phyloP scores from a whole-genome alignment of 37 sponge, comb jelly and placozoan species.

The Hormiphora californensis region DNA sequence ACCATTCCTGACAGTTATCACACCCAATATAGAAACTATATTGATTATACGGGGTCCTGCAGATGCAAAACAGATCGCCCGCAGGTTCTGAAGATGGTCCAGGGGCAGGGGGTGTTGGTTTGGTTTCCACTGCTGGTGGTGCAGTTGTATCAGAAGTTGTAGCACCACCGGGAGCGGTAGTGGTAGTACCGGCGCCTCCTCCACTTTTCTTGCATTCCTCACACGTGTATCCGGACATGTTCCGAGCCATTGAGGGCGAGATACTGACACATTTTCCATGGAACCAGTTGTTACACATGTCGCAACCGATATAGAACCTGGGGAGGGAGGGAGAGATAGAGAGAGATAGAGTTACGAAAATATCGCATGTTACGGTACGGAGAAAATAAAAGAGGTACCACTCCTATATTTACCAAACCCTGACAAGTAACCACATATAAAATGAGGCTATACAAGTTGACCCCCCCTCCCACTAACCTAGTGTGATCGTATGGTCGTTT shows the following conservation, averaged over 20 bases:
- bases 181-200: slow-evolving; percentile 1
- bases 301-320: slow-evolving; percentile 47
- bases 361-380: no score
- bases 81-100: slow-evolving; percentile 46
- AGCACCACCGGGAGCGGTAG: neutral
- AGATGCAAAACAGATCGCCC: slow-evolving; percentile 47
- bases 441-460: no score
- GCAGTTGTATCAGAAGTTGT: neutral
- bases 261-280: slow-evolving; percentile 43
- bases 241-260: slow-evolving; percentile 29
- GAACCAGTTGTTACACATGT: slow-evolving; percentile 53
- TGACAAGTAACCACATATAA: no score
- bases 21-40: slow-evolving; percentile 54
- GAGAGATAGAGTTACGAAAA: no score
- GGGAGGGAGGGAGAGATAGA: no score
- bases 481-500: slow-evolving; percentile 51
- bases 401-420: no score
- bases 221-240: slow-evolving; percentile 53
- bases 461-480: no score
- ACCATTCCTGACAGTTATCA: slow-evolving; percentile 52
- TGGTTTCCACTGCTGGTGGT: neutral
- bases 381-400: no score
- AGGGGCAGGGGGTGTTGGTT: no score
- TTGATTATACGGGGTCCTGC: slow-evolving; percentile 50
- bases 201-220: slow-evolving; percentile 46